Evolutionary conservation across 2,888 invertebrate species (phyloP).

Genomic region (Scaptomyza caliginosa): DNA sequence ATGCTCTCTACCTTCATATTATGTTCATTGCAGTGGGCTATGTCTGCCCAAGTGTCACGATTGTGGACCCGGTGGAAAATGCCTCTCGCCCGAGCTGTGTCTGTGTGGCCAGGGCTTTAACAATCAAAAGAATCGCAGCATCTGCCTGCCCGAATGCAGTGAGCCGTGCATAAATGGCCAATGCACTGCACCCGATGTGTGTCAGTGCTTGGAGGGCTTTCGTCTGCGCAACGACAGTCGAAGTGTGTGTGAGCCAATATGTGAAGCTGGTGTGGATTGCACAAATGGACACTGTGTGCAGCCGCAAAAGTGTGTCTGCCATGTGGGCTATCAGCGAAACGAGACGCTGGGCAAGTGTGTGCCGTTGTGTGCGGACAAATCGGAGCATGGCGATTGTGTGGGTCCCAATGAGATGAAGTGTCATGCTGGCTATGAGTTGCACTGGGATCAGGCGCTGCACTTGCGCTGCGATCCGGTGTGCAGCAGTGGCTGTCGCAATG

Average conservation of each 20-base stretch:
- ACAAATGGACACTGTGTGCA: constrained; percentile 85
- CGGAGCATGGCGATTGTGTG: constrained; percentile 81
- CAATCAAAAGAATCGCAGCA: constrained; percentile 61
- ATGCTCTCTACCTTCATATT: not conserved
- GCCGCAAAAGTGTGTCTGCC: constrained; percentile 86
- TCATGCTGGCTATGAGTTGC: constrained; percentile 76
- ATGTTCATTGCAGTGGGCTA: constrained; percentile 53
- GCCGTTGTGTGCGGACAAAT: constrained; percentile 74
- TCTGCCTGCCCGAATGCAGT: constrained; percentile 74
- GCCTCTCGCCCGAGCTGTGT: constrained; percentile 76
- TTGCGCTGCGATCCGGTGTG: constrained; percentile 79
- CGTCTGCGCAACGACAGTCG: constrained; percentile 62
- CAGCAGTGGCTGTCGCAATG: constrained; percentile 77
- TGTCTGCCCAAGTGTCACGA: constrained; percentile 81
- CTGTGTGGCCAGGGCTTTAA: constrained; percentile 74
- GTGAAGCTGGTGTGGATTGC: constrained; percentile 78
- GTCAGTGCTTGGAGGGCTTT: constrained; percentile 75
- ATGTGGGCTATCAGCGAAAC: constrained; percentile 83
- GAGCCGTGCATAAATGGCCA: constrained; percentile 76
- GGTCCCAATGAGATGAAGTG: constrained; percentile 85
- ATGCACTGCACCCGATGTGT: constrained; percentile 77
- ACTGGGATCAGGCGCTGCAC: constrained; percentile 53
- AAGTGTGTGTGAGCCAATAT: constrained; percentile 81
- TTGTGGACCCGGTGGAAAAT: constrained; percentile 75
- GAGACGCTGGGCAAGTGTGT: constrained; percentile 66